These are phyloP conservation scores for Mus caroli DNA, from an alignment of 2,797 vertebrate species.

Conservation along the genomic window DNA sequence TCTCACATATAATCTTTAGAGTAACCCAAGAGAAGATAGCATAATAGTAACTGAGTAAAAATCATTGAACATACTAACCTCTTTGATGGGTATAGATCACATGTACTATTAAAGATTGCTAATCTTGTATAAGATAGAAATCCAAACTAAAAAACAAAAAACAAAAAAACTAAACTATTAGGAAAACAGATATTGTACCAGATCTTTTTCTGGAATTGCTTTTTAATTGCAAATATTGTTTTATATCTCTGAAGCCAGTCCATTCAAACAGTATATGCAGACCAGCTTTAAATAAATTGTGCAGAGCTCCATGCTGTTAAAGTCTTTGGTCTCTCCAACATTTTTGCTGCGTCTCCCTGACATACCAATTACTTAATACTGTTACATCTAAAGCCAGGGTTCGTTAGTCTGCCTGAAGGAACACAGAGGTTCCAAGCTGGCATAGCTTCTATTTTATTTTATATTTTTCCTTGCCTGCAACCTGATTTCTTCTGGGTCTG, in stretches of 20 bases:
- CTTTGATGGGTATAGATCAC: slow-evolving; percentile 29
- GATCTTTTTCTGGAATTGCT: slow-evolving; percentile 54
- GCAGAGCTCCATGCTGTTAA: slow-evolving; percentile 41
- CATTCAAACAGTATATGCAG: not conserved
- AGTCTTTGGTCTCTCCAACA: slow-evolving; percentile 57
- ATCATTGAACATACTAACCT: slow-evolving; percentile 51
- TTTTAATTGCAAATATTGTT: slow-evolving; percentile 70
- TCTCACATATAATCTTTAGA: slow-evolving; percentile 1
- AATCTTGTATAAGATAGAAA: slow-evolving; percentile 55
- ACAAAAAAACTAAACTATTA: not conserved
- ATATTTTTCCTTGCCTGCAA: slow-evolving; percentile 73
- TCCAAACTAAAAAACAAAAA: not conserved
- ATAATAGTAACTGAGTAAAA: slow-evolving; percentile 56
- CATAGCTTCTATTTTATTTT: slow-evolving; percentile 76
- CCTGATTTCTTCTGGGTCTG: slow-evolving; percentile 82
- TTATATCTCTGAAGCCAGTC: slow-evolving; percentile 31
- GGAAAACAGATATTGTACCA: slow-evolving; percentile 48
- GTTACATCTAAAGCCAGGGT: slow-evolving; percentile 27
- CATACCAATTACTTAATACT: slow-evolving; percentile 67
- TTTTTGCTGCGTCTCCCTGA: slow-evolving; percentile 42
- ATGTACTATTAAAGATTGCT: slow-evolving; percentile 56
- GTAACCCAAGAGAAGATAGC: slow-evolving; percentile 52
- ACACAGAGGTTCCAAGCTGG: slow-evolving; percentile 59
- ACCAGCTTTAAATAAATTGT: slow-evolving; percentile 65
- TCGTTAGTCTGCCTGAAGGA: slow-evolving; percentile 69